A percentile compares a stretch with the other conserved stretches of the same genome.
Evolutionary conservation across 2,888 invertebrate species (phyloP).

Genomic region (Lapara coniferarum): DNA sequence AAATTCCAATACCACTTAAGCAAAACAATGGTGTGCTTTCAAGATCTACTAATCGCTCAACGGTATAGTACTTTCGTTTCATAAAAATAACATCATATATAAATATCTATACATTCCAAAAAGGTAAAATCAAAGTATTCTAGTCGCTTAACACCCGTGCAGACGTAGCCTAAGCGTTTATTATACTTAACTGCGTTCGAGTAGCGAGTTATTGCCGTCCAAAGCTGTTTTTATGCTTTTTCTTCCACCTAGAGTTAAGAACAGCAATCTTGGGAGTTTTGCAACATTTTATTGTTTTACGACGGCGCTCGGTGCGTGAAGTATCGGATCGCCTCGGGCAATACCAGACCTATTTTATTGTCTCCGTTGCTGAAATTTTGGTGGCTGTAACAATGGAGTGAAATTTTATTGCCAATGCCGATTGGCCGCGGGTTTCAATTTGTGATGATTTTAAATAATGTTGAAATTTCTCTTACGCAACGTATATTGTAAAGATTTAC

Average conservation of each 20-base stretch:
- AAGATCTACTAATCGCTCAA: no score
- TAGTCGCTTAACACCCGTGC: not conserved
- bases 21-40: no score
- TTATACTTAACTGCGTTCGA: constrained; percentile 47
- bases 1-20: no score
- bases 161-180: constrained; percentile 28
- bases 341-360: constrained; percentile 72
- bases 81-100: no score
- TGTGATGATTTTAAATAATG: not conserved
- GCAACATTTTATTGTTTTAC: constrained; percentile 70
- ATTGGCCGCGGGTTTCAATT: not conserved
- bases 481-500: not conserved
- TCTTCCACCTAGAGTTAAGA: constrained; percentile 45
- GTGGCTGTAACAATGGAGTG: constrained; percentile 59
- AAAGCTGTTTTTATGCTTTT: constrained; percentile 46
- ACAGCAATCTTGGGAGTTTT: constrained; percentile 59
- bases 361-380: constrained; percentile 64
- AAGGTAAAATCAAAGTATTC: no score
- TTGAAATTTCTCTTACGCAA: not conserved
- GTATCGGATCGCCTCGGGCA: constrained; percentile 56
- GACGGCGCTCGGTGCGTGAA: constrained; percentile 54
- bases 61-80: no score
- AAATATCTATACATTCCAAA: no score
- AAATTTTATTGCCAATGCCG: constrained; percentile 57
- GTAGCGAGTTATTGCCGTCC: constrained; percentile 39